phyloP scores from a whole-genome alignment of 2,888 invertebrate species.

The Dusona sp. region DNA sequence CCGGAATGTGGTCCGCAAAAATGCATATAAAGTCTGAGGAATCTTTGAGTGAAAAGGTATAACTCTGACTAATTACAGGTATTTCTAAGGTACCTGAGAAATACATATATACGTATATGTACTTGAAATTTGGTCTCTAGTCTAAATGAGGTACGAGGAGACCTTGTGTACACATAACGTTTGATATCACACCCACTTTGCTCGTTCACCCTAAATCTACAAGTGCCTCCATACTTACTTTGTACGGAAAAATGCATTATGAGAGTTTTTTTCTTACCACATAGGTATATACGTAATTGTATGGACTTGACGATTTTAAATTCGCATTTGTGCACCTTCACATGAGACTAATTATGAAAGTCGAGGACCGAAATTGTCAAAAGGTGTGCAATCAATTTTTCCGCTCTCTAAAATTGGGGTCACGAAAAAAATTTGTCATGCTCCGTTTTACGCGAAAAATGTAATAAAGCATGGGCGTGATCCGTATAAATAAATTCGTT shows the following conservation, averaged over 20 bases:
- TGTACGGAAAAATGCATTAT: background rate
- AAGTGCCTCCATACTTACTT: background rate
- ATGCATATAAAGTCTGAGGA: background rate
- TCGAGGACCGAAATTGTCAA: background rate
- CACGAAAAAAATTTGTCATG: background rate
- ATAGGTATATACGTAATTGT: background rate
- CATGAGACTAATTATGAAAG: constrained; percentile 1
- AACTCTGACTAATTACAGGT: background rate
- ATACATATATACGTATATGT: no score
- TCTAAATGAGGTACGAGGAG: background rate
- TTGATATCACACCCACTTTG: constrained; percentile 40
- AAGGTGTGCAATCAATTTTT: background rate
- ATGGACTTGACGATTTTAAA: background rate
- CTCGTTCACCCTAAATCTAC: background rate
- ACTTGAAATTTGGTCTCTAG: constrained; percentile 7
- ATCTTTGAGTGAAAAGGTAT: background rate
- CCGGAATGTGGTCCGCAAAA: background rate
- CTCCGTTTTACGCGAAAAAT: background rate
- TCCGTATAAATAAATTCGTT: constrained; percentile 27
- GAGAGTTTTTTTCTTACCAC: background rate
- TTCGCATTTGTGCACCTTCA: background rate
- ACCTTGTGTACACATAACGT: constrained; percentile 2
- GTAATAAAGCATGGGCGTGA: background rate
- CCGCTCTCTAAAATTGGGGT: background rate
- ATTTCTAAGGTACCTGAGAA: background rate